Percentiles rank a stretch among this genome's conserved stretches.
Evolutionary conservation across 2,888 invertebrate species (phyloP).

Genomic region (Amphiduros pacificus): DNA sequence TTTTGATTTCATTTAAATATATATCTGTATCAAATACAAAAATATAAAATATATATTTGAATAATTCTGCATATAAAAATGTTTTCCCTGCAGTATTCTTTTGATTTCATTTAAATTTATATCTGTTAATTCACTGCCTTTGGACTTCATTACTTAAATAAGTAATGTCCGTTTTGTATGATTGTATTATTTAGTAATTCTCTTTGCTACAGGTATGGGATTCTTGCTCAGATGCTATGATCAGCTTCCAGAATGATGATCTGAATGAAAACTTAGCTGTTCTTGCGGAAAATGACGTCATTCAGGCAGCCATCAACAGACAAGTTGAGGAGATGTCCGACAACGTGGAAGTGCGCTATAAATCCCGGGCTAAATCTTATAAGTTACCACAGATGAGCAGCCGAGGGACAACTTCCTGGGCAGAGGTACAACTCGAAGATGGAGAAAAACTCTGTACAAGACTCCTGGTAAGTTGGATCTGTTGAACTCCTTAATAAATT

Average conservation of each 20-base stretch:
- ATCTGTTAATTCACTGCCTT: conserved; percentile 15
- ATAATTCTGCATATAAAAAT: not conserved
- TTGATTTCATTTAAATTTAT: not conserved
- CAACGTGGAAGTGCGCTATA: conserved; percentile 72
- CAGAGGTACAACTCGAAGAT: conserved; percentile 54
- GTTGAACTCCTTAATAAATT: no score
- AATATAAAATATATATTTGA: no score
- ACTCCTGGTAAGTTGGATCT: conserved; percentile 61
- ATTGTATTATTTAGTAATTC: not conserved
- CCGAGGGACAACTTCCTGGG: conserved; percentile 35
- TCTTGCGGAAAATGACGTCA: conserved; percentile 91
- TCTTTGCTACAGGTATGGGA: conserved; percentile 83
- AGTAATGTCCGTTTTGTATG: not conserved
- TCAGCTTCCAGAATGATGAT: conserved; percentile 79
- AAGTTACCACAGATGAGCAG: conserved; percentile 61
- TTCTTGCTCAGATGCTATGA: conserved; percentile 83
- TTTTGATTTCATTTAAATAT: no score
- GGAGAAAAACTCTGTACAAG: conserved; percentile 57
- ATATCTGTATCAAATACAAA: no score
- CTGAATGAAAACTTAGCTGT: conserved; percentile 79
- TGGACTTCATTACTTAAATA: not conserved
- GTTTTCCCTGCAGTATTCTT: not conserved
- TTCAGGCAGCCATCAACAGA: conserved; percentile 68
- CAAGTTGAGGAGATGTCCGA: conserved; percentile 64
- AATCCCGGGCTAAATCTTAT: conserved; percentile 72